Percentiles rank a stretch among this genome's conserved stretches.
Evolutionary conservation across 1,140 invertebrate genomes (phyloP).

Genomic region (Coelopa frigida): DNA sequence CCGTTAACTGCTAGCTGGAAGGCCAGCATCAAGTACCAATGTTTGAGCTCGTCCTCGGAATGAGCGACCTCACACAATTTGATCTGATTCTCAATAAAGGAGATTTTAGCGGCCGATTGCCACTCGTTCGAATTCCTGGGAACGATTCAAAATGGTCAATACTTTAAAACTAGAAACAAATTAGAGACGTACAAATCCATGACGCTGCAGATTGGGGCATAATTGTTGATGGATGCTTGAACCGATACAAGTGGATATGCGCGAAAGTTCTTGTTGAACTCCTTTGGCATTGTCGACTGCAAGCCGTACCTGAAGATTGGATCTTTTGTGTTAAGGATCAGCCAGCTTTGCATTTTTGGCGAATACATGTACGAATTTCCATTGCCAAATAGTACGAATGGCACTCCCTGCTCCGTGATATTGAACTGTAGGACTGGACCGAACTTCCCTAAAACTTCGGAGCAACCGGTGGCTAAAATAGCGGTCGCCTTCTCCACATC

Average conservation of each 20-base stretch:
- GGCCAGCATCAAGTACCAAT: constrained; percentile 38
- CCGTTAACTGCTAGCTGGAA: constrained; percentile 33
- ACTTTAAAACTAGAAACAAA: too few relatives aligned
- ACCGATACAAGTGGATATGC: constrained; percentile 35
- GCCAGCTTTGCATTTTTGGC: constrained; percentile 31
- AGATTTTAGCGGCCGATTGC: constrained; percentile 35
- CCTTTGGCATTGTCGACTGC: constrained; percentile 29
- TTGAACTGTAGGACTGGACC: constrained; percentile 27
- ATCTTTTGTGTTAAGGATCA: constrained; percentile 38
- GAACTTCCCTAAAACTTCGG: constrained; percentile 28
- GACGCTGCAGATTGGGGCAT: constrained; percentile 21
- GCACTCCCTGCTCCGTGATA: constrained; percentile 40
- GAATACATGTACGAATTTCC: constrained; percentile 40
- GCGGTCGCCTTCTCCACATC: constrained; percentile 20
- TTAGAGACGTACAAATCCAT: constrained; percentile 38
- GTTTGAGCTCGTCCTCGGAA: constrained; percentile 35
- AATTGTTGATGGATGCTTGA: constrained; percentile 32
- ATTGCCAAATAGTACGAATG: constrained; percentile 31
- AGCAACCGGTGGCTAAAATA: constrained; percentile 24
- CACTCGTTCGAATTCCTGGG: constrained; percentile 29
- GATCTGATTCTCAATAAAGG: constrained; percentile 42
- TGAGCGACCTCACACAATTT: constrained; percentile 36
- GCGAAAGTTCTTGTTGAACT: constrained; percentile 27
- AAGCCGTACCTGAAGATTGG: constrained; percentile 38
- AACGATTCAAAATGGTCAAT: too few relatives aligned